A percentile compares a stretch with the other conserved stretches of the same genome.
These are phyloP conservation scores for Anas platyrhynchos DNA, from an alignment of 2,113 vertebrate genomes.

Conservation along the genomic window DNA sequence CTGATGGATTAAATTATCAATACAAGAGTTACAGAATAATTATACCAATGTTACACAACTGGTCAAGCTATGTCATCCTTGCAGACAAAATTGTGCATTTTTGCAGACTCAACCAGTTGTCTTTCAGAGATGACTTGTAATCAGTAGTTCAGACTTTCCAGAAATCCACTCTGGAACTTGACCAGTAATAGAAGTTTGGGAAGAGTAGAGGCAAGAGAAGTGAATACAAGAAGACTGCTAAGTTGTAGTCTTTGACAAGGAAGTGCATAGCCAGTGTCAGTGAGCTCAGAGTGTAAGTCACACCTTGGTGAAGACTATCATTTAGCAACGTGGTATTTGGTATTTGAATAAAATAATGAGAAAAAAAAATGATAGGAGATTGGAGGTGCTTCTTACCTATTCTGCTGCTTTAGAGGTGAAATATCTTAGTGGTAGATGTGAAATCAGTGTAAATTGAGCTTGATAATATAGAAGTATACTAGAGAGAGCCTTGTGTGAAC, in stretches of 20 bases:
- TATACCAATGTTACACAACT: background rate
- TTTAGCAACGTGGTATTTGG: background rate
- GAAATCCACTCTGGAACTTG: background rate
- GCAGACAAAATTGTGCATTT: background rate
- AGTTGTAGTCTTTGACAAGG: background rate
- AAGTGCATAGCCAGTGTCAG: background rate
- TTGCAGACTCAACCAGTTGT: background rate
- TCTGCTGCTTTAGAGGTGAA: background rate
- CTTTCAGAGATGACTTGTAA: background rate
- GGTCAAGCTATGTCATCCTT: background rate
- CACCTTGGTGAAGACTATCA: rapidly evolving
- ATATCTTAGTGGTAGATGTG: background rate
- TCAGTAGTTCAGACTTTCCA: background rate
- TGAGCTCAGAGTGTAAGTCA: background rate
- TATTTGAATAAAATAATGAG: background rate
- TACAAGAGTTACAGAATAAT: background rate
- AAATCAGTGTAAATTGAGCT: rapidly evolving
- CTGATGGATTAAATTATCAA: background rate
- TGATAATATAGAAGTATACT: background rate
- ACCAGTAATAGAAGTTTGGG: background rate
- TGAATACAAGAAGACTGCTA: background rate
- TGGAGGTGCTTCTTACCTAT: background rate
- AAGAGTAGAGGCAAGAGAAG: background rate
- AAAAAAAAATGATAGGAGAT: background rate
- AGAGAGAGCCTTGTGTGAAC: background rate